phyloP scores from a whole-genome alignment of 2,113 vertebrate genomes.

The Pyrgilauda ruficollis region DNA sequence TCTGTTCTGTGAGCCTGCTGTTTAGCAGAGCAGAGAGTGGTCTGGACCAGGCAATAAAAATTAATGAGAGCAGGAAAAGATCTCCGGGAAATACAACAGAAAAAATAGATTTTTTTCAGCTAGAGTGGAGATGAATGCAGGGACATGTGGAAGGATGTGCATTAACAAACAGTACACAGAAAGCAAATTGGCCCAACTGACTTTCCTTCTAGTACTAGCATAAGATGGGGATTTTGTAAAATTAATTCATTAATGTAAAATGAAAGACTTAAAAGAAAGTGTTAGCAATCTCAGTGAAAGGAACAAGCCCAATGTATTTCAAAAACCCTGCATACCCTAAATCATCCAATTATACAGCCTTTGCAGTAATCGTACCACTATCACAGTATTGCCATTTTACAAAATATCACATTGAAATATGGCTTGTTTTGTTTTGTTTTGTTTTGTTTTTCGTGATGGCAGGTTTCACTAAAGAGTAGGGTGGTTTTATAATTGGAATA shows the following conservation, averaged over 20 bases:
- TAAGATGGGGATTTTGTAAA: neutral
- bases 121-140: neutral
- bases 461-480: neutral
- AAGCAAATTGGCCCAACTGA: neutral
- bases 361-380: neutral
- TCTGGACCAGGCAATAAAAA: conserved; percentile 5
- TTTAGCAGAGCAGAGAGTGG: neutral
- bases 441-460: neutral
- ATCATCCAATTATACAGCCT: neutral
- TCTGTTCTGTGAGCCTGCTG: neutral
- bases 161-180: neutral
- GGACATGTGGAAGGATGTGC: neutral
- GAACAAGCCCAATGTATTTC: neutral
- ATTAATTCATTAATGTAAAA: neutral
- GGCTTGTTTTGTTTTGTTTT: neutral
- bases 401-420: neutral
- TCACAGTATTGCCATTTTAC: neutral
- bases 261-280: neutral
- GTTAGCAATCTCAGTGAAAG: neutral
- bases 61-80: neutral
- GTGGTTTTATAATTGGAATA: neutral
- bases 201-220: neutral
- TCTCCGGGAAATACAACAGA: neutral
- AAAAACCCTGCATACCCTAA: neutral
- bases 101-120: neutral